phyloP scores from a whole-genome alignment of 2,888 invertebrate genomes.

The Melikaiella ostensackeni region DNA sequence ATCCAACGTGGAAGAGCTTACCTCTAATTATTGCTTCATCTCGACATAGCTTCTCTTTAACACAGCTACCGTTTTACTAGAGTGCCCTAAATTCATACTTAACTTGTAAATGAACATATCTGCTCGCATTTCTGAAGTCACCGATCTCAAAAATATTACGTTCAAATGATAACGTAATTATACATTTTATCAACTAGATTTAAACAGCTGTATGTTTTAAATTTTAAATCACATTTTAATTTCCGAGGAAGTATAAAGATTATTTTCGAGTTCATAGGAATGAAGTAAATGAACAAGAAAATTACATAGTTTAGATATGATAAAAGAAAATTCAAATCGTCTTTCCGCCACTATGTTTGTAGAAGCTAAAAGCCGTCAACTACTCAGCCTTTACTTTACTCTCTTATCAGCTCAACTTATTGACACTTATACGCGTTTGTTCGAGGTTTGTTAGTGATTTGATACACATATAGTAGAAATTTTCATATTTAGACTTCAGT shows the following conservation, averaged over 20 bases:
- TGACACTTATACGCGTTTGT: not conserved
- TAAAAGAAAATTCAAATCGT: not conserved
- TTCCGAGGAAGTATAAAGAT: not conserved
- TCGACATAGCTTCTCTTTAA: constrained; percentile 51
- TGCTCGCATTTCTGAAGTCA: not conserved
- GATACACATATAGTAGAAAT: not conserved
- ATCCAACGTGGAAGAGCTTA: constrained; percentile 26
- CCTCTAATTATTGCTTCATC: constrained; percentile 56
- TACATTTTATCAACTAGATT: not conserved
- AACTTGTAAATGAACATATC: constrained; percentile 19
- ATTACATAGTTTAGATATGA: not conserved
- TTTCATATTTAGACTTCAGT: not conserved
- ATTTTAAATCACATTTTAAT: not conserved
- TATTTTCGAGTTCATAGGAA: not conserved
- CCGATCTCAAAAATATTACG: constrained; percentile 13
- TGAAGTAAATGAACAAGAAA: not conserved
- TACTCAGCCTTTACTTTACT: not conserved
- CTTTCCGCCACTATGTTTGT: not conserved
- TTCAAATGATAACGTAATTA: not conserved
- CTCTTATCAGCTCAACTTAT: not conserved
- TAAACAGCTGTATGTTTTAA: not conserved
- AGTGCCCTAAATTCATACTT: constrained; percentile 41
- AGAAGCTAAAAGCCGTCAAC: not conserved
- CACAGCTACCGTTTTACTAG: constrained; percentile 54
- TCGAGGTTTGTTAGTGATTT: not conserved